These are phyloP conservation scores for Heliconius ismenius DNA, from an alignment of 2,888 invertebrate species.

Conservation along the genomic window DNA sequence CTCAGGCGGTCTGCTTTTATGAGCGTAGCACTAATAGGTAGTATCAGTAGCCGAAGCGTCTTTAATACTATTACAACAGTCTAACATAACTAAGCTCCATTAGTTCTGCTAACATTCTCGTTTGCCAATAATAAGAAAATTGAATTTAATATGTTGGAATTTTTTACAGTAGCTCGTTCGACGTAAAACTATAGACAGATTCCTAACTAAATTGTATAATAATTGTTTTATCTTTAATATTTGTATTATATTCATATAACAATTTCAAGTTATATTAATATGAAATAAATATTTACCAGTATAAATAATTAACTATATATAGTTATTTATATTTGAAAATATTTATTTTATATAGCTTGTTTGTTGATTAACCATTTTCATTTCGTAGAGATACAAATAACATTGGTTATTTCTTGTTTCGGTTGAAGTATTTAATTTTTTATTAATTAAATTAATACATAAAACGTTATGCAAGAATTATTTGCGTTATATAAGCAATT, in stretches of 20 bases:
- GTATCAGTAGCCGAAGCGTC: slow-evolving; percentile 34
- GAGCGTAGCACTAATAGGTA: slow-evolving; percentile 25
- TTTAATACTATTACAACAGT: slow-evolving; percentile 29
- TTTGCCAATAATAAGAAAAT: slow-evolving; percentile 27
- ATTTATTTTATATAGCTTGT: neutral
- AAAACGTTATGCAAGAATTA: neutral
- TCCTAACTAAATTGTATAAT: neutral
- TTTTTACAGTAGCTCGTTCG: slow-evolving; percentile 11
- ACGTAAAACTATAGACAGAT: neutral
- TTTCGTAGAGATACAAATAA: neutral
- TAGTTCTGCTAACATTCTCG: slow-evolving; percentile 30
- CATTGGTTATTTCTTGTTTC: neutral
- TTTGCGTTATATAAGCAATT: neutral
- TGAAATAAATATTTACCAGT: too few relatives aligned
- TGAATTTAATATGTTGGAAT: slow-evolving; percentile 17
- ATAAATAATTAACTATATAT: neutral
- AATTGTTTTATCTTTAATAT: neutral
- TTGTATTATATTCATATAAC: too few relatives aligned
- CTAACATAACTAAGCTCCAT: slow-evolving; percentile 27
- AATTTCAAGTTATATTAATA: too few relatives aligned
- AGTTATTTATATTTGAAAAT: neutral
- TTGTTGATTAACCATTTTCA: neutral
- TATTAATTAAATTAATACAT: neutral
- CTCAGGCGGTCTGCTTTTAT: slow-evolving; percentile 29
- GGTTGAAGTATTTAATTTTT: neutral